Evolutionary conservation across 2,113 vertebrate species (phyloP), one percentile per base, ranked within the genome.

Genomic region (Dermatemys mawii): DNA sequence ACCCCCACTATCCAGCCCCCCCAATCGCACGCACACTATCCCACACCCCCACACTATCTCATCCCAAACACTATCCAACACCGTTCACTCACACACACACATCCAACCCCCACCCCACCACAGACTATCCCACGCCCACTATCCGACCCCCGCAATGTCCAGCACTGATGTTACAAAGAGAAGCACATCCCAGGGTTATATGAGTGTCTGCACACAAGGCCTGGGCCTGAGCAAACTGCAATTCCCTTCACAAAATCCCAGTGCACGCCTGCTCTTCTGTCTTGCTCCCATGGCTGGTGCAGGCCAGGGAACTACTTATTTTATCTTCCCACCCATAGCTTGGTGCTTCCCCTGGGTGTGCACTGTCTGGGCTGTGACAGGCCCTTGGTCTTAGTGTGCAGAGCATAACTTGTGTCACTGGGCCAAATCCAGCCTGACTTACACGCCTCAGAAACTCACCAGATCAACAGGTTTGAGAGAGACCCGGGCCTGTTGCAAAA

Each of bases 201-300:
- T 4, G 6, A 32, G 55, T 32, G 55, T 17, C 57, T 32, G 29
- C 14, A 63, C 60, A 16, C 60, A 19, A 2, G 14, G 60, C 60
- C 16, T 1, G 22, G 67, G n/a, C 70, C n/a, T 10, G 70, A 41
- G 38, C 70, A 73, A 73, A 41, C 9, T 5, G 21, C 38, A 12
- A 38, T 8, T 19, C 63, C n/a, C n/a, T 21, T 14, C 24, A 32
- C 29, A 57, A 29, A 32, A 38, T 11, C 67, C 67, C 67, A 24
- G 1, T 3, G 5, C 21, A 41, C 7, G 5, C n/a, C 38, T 38
- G 11, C 38, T 2, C 9, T 6, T 19, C 22, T 4, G 2, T 41
- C 38, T 5, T 5, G 70, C 11, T 24, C 70, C 70, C 32, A 63
- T 3, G 32, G 19, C 32, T 60, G 6, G 29, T 4, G 32, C 13